Conservation (phyloP, 1,140 invertebrate genomes). For the Apis florea region DNA sequence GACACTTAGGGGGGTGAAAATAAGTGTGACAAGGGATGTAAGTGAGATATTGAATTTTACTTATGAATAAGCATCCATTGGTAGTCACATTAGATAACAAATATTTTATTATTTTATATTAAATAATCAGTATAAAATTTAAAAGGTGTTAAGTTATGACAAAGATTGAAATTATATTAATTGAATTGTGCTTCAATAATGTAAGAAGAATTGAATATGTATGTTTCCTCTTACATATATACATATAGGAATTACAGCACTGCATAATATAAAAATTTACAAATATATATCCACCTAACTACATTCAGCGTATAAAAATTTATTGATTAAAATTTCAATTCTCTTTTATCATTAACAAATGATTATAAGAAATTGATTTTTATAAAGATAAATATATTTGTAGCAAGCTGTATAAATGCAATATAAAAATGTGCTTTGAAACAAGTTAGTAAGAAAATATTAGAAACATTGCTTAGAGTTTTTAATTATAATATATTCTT, state of each 20-base stretch:
- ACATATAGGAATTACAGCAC: slow-evolving; percentile 53
- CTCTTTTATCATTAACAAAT: neutral
- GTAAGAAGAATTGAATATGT: slow-evolving; percentile 76
- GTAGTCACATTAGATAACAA: slow-evolving; percentile 38
- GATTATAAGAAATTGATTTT: slow-evolving; percentile 22
- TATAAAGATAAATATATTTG: neutral
- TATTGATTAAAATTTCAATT: slow-evolving; percentile 14
- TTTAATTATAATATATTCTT: neutral
- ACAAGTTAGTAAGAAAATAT: neutral
- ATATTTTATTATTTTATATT: slow-evolving; percentile 15
- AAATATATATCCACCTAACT: slow-evolving; percentile 70
- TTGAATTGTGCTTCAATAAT: slow-evolving; percentile 10
- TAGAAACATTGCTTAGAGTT: neutral
- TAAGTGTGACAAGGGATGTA: slow-evolving; percentile 81
- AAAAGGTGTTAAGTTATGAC: slow-evolving; percentile 50
- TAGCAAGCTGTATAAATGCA: neutral
- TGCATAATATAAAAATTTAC: slow-evolving; percentile 59
- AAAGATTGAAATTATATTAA: slow-evolving; percentile 34
- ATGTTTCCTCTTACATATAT: slow-evolving; percentile 78
- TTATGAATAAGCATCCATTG: slow-evolving; percentile 37
- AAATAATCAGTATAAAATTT: slow-evolving; percentile 37
- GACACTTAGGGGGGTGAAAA: slow-evolving; percentile 74
- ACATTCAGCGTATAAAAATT: slow-evolving; percentile 70
- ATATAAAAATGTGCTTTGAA: slow-evolving; percentile 6
- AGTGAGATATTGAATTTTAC: slow-evolving; percentile 70